A percentile compares a stretch with the other conserved stretches of the same genome.
These are phyloP conservation scores for Riptortus pedestris DNA, from an alignment of 1,140 invertebrate genomes.

Conservation along the genomic window DNA sequence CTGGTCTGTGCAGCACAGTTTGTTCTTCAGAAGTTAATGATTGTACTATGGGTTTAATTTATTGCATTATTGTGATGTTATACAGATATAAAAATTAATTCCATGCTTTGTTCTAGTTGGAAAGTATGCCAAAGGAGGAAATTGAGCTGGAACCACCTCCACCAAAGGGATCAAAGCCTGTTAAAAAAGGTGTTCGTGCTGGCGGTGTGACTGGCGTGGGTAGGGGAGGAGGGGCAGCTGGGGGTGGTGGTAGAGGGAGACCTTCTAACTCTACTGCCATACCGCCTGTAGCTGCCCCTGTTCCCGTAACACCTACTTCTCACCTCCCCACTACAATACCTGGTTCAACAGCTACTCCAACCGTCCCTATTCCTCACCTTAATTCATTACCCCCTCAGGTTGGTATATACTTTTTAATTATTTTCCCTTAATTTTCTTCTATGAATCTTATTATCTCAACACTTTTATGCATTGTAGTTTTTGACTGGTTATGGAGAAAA, in stretches of 20 bases:
- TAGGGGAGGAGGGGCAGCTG: constrained; percentile 27
- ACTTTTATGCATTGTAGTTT: too few species aligned
- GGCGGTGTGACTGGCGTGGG: constrained; percentile 33
- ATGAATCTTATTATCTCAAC: too few species aligned
- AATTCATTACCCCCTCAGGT: constrained; percentile 46
- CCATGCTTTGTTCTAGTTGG: constrained; percentile 58
- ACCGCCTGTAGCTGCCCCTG: constrained; percentile 33
- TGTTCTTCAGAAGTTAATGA: too few species aligned
- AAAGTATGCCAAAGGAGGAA: constrained; percentile 88
- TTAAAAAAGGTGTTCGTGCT: constrained; percentile 43
- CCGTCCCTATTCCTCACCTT: constrained; percentile 36
- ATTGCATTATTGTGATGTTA: too few species aligned
- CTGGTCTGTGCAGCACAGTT: too few species aligned
- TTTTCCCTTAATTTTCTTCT: too few species aligned
- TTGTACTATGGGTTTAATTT: too few species aligned
- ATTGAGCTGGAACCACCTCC: constrained; percentile 63
- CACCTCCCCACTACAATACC: constrained; percentile 39
- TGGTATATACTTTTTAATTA: neutral
- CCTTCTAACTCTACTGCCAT: constrained; percentile 27
- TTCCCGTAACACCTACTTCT: constrained; percentile 37
- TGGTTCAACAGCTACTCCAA: constrained; percentile 37
- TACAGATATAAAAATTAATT: too few species aligned
- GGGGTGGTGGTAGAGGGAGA: constrained; percentile 36
- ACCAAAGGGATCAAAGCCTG: constrained; percentile 53
- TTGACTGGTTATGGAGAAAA: too few species aligned